A percentile compares a stretch with the other conserved stretches of the same genome.
Evolutionary conservation across 2,113 vertebrate species (phyloP).

Genomic region (Aptenodytes forsteri): DNA sequence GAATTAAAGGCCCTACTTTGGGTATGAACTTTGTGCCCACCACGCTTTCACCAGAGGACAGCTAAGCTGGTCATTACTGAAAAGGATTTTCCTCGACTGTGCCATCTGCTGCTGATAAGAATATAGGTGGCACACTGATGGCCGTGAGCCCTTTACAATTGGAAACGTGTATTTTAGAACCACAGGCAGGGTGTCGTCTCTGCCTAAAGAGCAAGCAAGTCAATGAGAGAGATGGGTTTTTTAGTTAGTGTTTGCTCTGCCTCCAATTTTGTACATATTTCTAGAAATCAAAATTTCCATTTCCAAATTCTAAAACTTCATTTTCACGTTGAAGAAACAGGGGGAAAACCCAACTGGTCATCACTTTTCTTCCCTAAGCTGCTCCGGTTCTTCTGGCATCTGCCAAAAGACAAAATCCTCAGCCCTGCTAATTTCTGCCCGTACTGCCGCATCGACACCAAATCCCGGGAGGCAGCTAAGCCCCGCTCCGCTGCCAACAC

Average conservation of each 20-base stretch:
- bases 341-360: neutral
- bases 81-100: neutral
- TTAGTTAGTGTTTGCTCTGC: neutral
- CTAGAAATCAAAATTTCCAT: neutral
- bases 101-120: neutral
- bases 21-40: neutral
- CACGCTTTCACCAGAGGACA: neutral
- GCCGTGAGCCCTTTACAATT: neutral
- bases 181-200: neutral
- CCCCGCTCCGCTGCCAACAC: neutral
- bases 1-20: neutral
- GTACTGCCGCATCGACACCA: neutral
- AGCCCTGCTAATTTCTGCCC: neutral
- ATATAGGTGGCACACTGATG: rapidly evolving
- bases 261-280: rapidly evolving
- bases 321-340: neutral
- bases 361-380: neutral
- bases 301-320: neutral
- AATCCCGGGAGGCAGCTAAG: neutral
- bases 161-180: rapidly evolving
- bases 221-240: neutral
- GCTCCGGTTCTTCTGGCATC: neutral
- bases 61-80: neutral
- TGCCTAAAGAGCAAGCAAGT: neutral
- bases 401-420: neutral